A percentile compares a stretch with the other conserved stretches of the same genome.
These are phyloP conservation scores for Drosophila monieri DNA, from an alignment of 2,888 invertebrate species.

Conservation along the genomic window DNA sequence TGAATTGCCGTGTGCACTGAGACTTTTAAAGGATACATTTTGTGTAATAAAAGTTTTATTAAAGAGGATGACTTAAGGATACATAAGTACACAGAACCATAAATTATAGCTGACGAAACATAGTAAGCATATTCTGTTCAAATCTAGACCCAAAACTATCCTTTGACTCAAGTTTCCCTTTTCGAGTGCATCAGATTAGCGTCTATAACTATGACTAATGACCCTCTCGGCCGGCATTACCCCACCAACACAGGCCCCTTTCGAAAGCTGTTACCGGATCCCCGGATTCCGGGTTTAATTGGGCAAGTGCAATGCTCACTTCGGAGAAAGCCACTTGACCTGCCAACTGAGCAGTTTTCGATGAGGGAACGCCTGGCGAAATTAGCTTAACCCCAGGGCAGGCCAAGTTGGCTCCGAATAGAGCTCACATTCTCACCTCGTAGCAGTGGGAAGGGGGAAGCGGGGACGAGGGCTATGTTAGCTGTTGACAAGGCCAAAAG, in stretches of 20 bases:
- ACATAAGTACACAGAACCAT: background rate
- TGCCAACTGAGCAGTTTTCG: conserved; percentile 28
- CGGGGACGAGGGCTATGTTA: conserved; percentile 1
- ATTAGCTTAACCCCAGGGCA: conserved; percentile 57
- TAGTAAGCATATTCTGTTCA: background rate
- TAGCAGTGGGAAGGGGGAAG: conserved; percentile 9
- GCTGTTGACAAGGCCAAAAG: conserved; percentile 53
- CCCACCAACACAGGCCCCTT: background rate
- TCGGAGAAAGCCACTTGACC: conserved; percentile 44
- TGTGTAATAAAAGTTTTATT: too few species aligned
- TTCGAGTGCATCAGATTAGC: conserved; percentile 31
- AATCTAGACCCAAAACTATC: too few species aligned
- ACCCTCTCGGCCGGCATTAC: conserved; percentile 7
- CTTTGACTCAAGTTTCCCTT: background rate
- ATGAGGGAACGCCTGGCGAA: conserved; percentile 35
- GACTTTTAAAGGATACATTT: conserved; percentile 26
- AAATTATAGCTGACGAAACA: background rate
- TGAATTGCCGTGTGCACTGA: conserved; percentile 65
- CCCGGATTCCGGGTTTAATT: conserved; percentile 54
- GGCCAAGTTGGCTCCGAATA: conserved; percentile 16
- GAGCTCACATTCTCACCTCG: conserved; percentile 54
- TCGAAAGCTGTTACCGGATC: conserved; percentile 38
- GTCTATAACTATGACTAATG: conserved; percentile 32
- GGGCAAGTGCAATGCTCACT: conserved; percentile 50
- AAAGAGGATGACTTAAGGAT: too few species aligned